Conservation (phyloP, 2,113 vertebrate species). For the Butorides virescens region DNA sequence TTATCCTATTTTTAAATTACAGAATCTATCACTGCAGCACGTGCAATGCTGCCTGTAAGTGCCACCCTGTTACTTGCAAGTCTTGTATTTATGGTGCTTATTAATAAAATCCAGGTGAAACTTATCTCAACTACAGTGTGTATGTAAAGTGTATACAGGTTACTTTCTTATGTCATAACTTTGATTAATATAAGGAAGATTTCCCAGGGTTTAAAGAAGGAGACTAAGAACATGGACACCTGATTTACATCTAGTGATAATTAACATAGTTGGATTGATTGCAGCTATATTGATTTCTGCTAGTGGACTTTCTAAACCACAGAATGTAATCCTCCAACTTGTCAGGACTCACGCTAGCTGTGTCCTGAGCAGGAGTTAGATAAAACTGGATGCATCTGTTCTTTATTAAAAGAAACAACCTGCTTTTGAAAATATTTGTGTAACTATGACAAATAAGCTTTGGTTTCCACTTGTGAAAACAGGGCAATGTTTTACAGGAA, state of each 20-base stretch:
- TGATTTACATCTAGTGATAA: background rate
- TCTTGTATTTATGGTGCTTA: background rate
- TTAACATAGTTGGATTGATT: background rate
- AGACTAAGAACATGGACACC: background rate
- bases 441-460: background rate
- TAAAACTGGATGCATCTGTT: background rate
- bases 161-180: background rate
- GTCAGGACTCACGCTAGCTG: background rate
- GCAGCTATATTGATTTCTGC: background rate
- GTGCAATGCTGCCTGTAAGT: background rate
- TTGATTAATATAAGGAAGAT: background rate
- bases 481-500: background rate
- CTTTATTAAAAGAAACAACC: background rate
- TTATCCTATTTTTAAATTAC: background rate
- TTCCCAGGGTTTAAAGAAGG: background rate
- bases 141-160: background rate
- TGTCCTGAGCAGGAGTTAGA: background rate
- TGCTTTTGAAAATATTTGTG: background rate
- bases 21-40: background rate
- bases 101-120: background rate
- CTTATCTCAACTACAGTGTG: background rate
- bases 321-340: background rate
- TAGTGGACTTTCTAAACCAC: background rate
- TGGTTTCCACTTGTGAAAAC: background rate
- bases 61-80: background rate